Conservation (phyloP, 2,888 invertebrate genomes). For the Dorcus hopei region DNA sequence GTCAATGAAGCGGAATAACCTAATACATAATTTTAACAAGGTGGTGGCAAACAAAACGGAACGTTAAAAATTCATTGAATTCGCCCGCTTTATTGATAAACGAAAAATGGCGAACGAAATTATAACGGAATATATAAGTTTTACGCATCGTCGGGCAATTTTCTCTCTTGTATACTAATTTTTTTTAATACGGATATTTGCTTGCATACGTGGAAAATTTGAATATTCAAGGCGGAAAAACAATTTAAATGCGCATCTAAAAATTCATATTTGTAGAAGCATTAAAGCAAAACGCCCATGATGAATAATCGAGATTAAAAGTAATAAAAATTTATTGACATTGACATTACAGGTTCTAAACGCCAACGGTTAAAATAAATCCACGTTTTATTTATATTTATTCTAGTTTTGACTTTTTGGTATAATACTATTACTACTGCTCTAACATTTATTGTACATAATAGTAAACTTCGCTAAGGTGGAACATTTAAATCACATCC, state of each 20-base stretch:
- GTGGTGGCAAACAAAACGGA: slow-evolving; percentile 30
- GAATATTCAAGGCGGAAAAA: slow-evolving; percentile 17
- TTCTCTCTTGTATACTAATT: slow-evolving; percentile 21
- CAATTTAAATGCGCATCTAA: slow-evolving; percentile 9
- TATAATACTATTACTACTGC: too few relatives aligned
- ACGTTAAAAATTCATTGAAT: slow-evolving; percentile 26
- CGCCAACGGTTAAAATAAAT: too few relatives aligned
- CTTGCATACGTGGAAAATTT: slow-evolving; percentile 18
- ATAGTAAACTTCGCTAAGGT: too few relatives aligned
- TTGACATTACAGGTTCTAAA: too few relatives aligned
- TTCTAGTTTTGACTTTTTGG: too few relatives aligned
- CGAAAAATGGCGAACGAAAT: slow-evolving; percentile 20
- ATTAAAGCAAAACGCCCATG: too few relatives aligned
- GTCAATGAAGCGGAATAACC: slow-evolving; percentile 46
- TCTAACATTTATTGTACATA: too few relatives aligned
- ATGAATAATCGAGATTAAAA: too few relatives aligned
- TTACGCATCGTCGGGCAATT: slow-evolving; percentile 27
- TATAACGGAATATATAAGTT: slow-evolving; percentile 25
- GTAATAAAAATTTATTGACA: too few relatives aligned
- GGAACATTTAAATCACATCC: too few relatives aligned
- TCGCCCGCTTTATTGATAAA: slow-evolving; percentile 14
- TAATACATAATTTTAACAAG: slow-evolving; percentile 43
- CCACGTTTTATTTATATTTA: too few relatives aligned
- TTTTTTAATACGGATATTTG: slow-evolving; percentile 18
- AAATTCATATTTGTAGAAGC: too few relatives aligned